These are phyloP conservation scores for Athalia rosae DNA, from an alignment of 2,888 invertebrate genomes.

Conservation along the genomic window DNA sequence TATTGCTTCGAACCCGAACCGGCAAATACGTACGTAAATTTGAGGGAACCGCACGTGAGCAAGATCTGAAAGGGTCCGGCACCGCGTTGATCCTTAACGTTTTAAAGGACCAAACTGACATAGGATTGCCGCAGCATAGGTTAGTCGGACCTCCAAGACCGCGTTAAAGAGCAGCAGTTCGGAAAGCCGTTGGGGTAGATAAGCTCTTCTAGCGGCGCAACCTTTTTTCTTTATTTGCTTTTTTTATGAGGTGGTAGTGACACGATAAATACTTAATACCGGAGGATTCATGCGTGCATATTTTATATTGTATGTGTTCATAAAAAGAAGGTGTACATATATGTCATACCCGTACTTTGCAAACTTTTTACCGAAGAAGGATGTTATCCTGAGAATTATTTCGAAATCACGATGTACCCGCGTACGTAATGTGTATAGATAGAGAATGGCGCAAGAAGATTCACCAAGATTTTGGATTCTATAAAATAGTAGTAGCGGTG, in stretches of 20 bases:
- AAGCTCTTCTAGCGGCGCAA: slow-evolving; percentile 28
- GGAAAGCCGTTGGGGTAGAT: slow-evolving; percentile 20
- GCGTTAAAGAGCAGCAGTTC: slow-evolving; percentile 37
- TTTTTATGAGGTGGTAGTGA: slow-evolving; percentile 37
- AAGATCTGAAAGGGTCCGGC: slow-evolving; percentile 34
- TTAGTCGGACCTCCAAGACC: background rate
- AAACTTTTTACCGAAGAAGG: too few species aligned
- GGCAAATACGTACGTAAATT: slow-evolving; percentile 33
- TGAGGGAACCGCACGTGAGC: slow-evolving; percentile 37
- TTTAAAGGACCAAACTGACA: slow-evolving; percentile 37
- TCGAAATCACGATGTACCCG: too few species aligned
- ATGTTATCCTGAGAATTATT: too few species aligned
- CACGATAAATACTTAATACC: slow-evolving; percentile 41
- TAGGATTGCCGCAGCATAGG: slow-evolving; percentile 12
- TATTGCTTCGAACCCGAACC: slow-evolving; percentile 28
- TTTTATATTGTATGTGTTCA: too few species aligned
- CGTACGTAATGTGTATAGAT: too few species aligned
- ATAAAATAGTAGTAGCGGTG: too few species aligned
- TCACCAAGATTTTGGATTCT: too few species aligned
- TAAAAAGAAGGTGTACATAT: too few species aligned
- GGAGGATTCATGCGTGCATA: background rate
- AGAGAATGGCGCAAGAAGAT: too few species aligned
- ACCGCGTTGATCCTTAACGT: slow-evolving; percentile 32
- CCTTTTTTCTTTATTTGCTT: slow-evolving; percentile 38
- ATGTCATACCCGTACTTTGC: too few species aligned